Evolutionary conservation across 2,113 vertebrate genomes (phyloP).

Genomic region (Coreoperca whiteheadi): DNA sequence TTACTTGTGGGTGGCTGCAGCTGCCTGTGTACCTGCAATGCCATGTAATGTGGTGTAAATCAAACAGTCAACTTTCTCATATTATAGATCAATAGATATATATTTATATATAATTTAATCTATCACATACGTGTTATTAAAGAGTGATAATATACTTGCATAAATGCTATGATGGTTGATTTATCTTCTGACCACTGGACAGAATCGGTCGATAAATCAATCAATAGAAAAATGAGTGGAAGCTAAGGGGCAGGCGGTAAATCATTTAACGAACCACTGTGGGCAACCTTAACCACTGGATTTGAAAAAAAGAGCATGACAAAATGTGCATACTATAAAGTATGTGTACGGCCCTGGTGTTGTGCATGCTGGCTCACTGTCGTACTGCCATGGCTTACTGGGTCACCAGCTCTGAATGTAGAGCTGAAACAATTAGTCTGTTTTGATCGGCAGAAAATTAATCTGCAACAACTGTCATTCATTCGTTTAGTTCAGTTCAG

Average conservation of each 20-base stretch:
- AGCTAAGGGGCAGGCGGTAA: not conserved
- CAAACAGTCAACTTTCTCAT: not conserved
- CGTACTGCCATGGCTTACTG: not conserved
- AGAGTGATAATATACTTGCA: not conserved
- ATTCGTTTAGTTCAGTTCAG: not conserved
- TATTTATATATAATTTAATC: too few relatives aligned
- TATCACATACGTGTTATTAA: not conserved
- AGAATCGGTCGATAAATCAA: constrained; percentile 11
- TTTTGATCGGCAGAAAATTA: too few relatives aligned
- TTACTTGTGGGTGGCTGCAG: not conserved
- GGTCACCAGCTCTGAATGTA: not conserved
- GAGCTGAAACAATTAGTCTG: not conserved
- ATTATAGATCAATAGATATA: not conserved
- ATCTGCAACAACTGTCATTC: too few relatives aligned
- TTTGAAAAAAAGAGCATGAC: not conserved
- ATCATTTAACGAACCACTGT: not conserved
- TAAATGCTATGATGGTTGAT: not conserved
- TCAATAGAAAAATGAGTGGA: constrained; percentile 13
- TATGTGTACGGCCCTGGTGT: too few relatives aligned
- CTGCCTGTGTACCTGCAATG: not conserved
- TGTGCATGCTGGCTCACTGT: not conserved
- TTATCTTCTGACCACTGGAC: not conserved
- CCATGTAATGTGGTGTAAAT: not conserved
- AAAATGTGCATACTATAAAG: not conserved
- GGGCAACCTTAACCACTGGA: not conserved